Evolutionary conservation across 1,140 invertebrate genomes (phyloP).

Genomic region (Lasioglossum baleicum): DNA sequence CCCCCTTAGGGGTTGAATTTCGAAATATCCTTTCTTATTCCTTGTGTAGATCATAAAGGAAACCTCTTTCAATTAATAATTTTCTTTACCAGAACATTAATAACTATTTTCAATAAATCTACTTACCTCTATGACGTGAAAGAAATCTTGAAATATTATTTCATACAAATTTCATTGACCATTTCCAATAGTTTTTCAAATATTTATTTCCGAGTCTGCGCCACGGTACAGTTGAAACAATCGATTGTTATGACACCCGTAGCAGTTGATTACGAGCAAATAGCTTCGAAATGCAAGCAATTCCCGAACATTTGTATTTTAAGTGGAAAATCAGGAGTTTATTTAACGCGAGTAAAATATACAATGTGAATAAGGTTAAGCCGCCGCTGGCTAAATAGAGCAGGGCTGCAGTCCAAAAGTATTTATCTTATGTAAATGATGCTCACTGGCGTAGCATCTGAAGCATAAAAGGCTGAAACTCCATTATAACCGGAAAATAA

Average conservation of each 20-base stretch:
- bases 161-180: too few species aligned
- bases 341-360: conserved; percentile 26
- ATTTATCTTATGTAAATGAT: conserved; percentile 60
- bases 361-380: conserved; percentile 51
- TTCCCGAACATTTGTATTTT: conserved; percentile 3
- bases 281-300: neutral
- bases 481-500: conserved; percentile 26
- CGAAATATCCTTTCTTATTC: too few species aligned
- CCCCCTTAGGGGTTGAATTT: too few species aligned
- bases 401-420: conserved; percentile 23
- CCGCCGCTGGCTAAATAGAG: conserved; percentile 45
- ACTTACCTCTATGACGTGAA: too few species aligned
- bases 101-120: too few species aligned
- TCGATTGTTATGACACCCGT: neutral
- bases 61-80: too few species aligned
- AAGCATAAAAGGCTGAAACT: conserved; percentile 2
- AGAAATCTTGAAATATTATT: too few species aligned
- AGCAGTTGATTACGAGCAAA: neutral
- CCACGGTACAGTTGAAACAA: neutral
- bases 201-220: too few species aligned
- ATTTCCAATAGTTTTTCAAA: too few species aligned
- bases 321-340: conserved; percentile 20
- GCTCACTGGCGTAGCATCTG: conserved; percentile 44
- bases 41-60: too few species aligned
- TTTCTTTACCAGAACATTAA: too few species aligned